These are phyloP conservation scores for Zaprionus obscuricornis DNA, from an alignment of 2,888 invertebrate genomes.

Conservation along the genomic window DNA sequence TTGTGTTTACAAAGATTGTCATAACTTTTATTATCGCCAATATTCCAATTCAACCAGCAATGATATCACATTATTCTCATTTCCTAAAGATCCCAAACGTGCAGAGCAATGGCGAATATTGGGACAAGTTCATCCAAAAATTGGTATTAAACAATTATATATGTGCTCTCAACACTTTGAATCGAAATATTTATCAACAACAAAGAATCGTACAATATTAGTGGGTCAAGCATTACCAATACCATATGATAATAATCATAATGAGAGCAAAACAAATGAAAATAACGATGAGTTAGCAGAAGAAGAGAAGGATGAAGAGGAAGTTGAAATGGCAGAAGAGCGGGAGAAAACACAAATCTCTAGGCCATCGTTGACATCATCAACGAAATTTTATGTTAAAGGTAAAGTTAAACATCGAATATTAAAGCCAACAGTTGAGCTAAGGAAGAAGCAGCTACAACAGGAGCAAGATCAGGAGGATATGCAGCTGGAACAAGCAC, in stretches of 20 bases:
- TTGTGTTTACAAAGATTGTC: conserved; percentile 74
- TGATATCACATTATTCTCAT: conserved; percentile 67
- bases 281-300: too few species aligned
- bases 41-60: conserved; percentile 19
- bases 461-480: too few species aligned
- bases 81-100: conserved; percentile 74
- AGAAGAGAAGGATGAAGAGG: not conserved
- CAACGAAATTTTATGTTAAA: too few species aligned
- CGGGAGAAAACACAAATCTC: too few species aligned
- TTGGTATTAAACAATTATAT: conserved; percentile 42
- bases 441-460: too few species aligned
- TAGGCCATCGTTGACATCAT: too few species aligned
- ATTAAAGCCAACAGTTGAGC: too few species aligned
- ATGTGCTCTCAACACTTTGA: conserved; percentile 81
- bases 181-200: conserved; percentile 59
- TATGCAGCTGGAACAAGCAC: too few species aligned
- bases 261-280: not conserved
- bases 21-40: conserved; percentile 37
- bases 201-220: conserved; percentile 66
- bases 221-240: conserved; percentile 73
- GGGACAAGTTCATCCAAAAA: conserved; percentile 57
- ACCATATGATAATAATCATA: conserved; percentile 38
- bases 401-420: too few species aligned
- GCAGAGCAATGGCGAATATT: conserved; percentile 66
- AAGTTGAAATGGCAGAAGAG: not conserved